A percentile compares a stretch with the other conserved stretches of the same genome.
Evolutionary conservation across 2,888 invertebrate species (phyloP).

Genomic region (Abscondita cerata): DNA sequence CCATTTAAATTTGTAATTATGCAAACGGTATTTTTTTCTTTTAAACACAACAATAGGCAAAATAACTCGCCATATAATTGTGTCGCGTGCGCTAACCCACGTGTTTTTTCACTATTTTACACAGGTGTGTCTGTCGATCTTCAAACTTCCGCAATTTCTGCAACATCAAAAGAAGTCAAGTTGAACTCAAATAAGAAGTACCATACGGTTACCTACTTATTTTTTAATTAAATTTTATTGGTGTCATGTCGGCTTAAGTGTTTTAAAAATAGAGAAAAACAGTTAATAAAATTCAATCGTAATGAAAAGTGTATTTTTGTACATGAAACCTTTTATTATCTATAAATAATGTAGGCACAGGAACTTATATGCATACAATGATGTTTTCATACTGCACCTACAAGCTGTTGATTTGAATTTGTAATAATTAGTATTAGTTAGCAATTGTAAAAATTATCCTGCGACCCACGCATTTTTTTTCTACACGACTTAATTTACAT

Average conservation of each 20-base stretch:
- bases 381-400: conserved; percentile 9
- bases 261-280: conserved; percentile 1
- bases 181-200: conserved; percentile 6
- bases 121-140: conserved; percentile 13
- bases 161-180: conserved; percentile 4
- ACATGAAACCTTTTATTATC: not conserved
- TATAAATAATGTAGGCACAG: conserved; percentile 8
- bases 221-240: conserved; percentile 19
- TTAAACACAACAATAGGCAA: not conserved
- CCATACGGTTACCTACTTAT: conserved; percentile 24
- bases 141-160: conserved; percentile 21
- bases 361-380: conserved; percentile 18
- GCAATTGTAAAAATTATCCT: conserved; percentile 1
- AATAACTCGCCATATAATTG: not conserved
- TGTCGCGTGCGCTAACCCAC: conserved; percentile 31
- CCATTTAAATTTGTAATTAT: too few species aligned
- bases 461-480: not conserved
- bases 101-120: conserved; percentile 16
- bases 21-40: not conserved
- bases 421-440: conserved; percentile 6
- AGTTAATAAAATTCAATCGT: conserved; percentile 7
- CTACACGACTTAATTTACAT: not conserved
- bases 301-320: too few species aligned
- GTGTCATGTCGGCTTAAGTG: conserved; percentile 8
- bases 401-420: conserved; percentile 8